Percentiles rank a stretch among this genome's conserved stretches.
Evolutionary conservation across 2,113 vertebrate species (phyloP).

Genomic region (Calidris pygmaea): DNA sequence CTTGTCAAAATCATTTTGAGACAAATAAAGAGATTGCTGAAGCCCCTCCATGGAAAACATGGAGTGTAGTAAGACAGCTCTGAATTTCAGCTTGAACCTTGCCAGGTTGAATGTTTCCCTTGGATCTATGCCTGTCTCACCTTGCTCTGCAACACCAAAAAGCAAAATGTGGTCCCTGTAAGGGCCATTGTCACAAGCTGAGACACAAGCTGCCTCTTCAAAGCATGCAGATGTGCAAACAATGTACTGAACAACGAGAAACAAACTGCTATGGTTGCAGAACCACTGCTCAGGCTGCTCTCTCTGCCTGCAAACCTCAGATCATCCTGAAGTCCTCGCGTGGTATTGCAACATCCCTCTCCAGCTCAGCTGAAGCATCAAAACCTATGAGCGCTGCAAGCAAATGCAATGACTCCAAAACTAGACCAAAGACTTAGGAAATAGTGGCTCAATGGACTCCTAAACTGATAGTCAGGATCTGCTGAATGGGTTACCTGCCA

Average conservation of each 20-base stretch:
- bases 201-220: background rate
- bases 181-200: background rate
- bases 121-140: background rate
- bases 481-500: background rate
- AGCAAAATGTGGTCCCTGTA: background rate
- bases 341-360: too few species aligned
- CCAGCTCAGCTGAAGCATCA: background rate
- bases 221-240: background rate
- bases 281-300: background rate
- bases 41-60: background rate
- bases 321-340: background rate
- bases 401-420: background rate
- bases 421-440: background rate
- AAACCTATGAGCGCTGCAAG: background rate
- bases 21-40: background rate
- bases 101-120: background rate
- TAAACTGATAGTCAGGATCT: background rate
- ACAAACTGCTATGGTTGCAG: background rate
- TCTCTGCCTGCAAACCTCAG: background rate
- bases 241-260: background rate
- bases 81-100: background rate
- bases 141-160: background rate
- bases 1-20: conserved; percentile 32
- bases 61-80: background rate
- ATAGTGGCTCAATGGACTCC: background rate